Base-by-base conservation (phyloP, 1,140 invertebrate species). In the Scaptomyza hsui region DNA sequence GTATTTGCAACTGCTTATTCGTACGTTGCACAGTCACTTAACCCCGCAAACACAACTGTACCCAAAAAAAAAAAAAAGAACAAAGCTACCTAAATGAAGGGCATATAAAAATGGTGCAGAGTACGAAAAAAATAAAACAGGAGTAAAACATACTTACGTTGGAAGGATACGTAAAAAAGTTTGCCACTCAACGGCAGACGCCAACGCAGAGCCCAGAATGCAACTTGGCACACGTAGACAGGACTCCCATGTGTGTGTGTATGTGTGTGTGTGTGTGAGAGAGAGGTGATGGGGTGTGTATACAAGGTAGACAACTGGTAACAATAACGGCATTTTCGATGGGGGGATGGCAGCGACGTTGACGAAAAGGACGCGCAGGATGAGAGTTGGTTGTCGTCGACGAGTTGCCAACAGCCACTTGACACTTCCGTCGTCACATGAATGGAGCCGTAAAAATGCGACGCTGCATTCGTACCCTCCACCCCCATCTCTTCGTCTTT, bases 341-440 rank as follows among this genome's bases (percentile, higher is more conserved):
- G 74, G 1, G n/a, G 26, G 47, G 24, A 10, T 56, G 16, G 10
- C 44, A 21, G 4, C 49, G 21, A 41, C 71, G 78, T 75, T 88
- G 82, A 86, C 82, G 82, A 78, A 86, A 86, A 86, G 81, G 81
- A 88, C 74, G 82, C 65, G 56, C 56, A 73, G 64, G 71, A 73
- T 70, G 71, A 71, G 65, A 82, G 75, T 75, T 78, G 75, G 59
- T 70, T 81, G 82, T 88, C 82, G 78, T 72, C 78, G 82, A 76
- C 72, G 82, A 88, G 83, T 88, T 88, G 82, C 82, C 82, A 88
- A 88, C 82, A 88, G 82, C 82, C 82, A 88, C 82, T 88, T 88
- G 82, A 88, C 82, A 88, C 82, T 88, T 88, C 82, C 82, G 82
- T 83, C 82, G 78, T 88, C 82, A 85, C 82, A 82, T 88, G 82